These are phyloP conservation scores for Cephalotes varians DNA, from an alignment of 2,888 invertebrate species.

Conservation along the genomic window DNA sequence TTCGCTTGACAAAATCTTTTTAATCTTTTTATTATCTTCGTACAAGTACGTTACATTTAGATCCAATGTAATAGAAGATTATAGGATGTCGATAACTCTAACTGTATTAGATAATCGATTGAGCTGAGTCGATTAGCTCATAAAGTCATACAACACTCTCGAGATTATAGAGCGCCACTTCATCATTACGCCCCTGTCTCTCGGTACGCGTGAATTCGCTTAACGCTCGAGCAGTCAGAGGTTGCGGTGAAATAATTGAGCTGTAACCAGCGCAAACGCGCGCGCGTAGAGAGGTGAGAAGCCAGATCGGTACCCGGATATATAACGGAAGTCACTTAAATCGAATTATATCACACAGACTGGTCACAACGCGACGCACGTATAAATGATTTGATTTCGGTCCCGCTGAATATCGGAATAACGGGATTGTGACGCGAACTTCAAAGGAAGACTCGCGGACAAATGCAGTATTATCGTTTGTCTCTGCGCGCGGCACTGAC, in stretches of 20 bases:
- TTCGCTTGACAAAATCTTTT: not conserved
- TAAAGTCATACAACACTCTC: conserved; percentile 38
- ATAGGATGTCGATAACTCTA: not conserved
- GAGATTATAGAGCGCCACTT: conserved; percentile 56
- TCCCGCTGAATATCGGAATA: conserved; percentile 16
- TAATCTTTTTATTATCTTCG: too few relatives aligned
- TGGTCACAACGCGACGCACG: not conserved
- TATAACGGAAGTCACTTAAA: conserved; percentile 39
- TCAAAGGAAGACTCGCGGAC: not conserved
- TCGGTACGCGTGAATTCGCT: conserved; percentile 67
- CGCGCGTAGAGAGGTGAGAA: conserved; percentile 35
- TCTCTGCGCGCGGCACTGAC: not conserved
- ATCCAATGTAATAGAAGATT: not conserved
- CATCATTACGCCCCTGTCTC: conserved; percentile 58
- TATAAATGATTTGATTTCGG: conserved; percentile 25
- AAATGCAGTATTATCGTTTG: not conserved
- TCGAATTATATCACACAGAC: not conserved
- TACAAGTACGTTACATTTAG: not conserved
- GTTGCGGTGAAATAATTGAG: conserved; percentile 66
- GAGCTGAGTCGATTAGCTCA: conserved; percentile 8
- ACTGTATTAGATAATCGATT: conserved; percentile 46
- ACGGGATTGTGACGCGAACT: not conserved
- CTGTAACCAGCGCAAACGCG: conserved; percentile 42
- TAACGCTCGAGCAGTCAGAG: conserved; percentile 59
- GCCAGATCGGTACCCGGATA: conserved; percentile 20